Base-by-base conservation (phyloP, 1,140 invertebrate genomes). In the Linepithema humile region DNA sequence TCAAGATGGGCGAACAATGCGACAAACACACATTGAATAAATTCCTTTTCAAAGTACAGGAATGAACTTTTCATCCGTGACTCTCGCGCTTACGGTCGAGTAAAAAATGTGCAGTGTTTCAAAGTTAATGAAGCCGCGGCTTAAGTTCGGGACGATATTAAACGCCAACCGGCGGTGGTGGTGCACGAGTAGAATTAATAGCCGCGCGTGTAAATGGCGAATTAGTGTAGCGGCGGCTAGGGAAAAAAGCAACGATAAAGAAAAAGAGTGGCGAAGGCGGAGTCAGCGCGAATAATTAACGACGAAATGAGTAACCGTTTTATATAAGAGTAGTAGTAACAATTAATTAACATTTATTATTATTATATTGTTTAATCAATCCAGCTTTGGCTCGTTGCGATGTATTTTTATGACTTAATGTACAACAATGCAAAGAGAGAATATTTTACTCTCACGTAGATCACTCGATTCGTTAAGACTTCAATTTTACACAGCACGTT, bases 131-230 rank as follows among this genome's bases (percentile, higher is more conserved):
- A 80, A 80, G 64, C 75, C 64, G 75, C 64, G 64, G 75, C 64
- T 80, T 80, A 80, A 80, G 64, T 80, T 80, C 48, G 64, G 75
- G 62, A 55, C 75, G 62, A 69, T 80, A 80, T 80, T 80, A 80
- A 80, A 80, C 35, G 64, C 75, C 75, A 70, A 17, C 64, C 48
- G 75, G 64, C 32, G 64, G 64, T 48, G n/a, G 59, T 26, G 75
- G 35, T 29, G 75, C 64, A 64, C 75, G 48, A 80, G 64, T 80
- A 70, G 64, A 80, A 80, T 80, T 80, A 70, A 80, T 80, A 80
- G 75, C 64, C 64, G n/a, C 35, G 75, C 64, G 75, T 80, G 75
- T 80, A 80, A 80, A 80, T 35, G 64, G 64, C 75, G 64, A 80
- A 80, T 80, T 80, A 80, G 75, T 53, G 23, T 29, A 70, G 64